Conservation (phyloP, 2,113 vertebrate species). For the Lanius ludovicianus region DNA sequence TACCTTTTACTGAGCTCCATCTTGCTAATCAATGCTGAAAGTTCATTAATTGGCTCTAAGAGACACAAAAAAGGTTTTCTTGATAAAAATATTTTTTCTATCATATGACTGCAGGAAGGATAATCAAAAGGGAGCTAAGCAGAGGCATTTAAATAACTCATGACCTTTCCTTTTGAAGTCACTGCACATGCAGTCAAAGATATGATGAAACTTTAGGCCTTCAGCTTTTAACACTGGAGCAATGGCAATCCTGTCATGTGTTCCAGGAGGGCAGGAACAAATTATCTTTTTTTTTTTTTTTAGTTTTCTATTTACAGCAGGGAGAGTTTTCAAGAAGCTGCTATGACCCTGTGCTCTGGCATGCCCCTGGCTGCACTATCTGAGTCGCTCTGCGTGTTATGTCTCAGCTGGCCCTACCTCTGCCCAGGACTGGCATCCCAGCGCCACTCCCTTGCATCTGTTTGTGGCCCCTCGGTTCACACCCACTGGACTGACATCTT, state of each 20-base stretch:
- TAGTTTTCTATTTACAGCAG: not conserved
- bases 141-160: not conserved
- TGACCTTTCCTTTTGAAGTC: not conserved
- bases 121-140: conserved; percentile 17
- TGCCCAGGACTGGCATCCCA: not conserved
- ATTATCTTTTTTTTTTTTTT: not conserved
- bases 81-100: not conserved
- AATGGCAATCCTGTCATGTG: not conserved
- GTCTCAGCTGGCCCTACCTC: not conserved
- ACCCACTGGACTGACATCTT: not conserved
- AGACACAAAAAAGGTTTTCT: accelerated
- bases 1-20: not conserved
- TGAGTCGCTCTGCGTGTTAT: accelerated
- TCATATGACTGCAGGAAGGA: not conserved
- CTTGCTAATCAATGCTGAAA: not conserved
- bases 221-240: not conserved
- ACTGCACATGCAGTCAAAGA: not conserved
- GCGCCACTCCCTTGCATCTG: accelerated
- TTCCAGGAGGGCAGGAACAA: not conserved
- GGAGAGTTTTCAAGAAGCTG: not conserved
- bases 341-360: not conserved
- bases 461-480: not conserved
- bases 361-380: not conserved
- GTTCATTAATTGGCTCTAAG: not conserved
- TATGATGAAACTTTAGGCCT: not conserved